Conservation (phyloP, 2,797 vertebrate species). For the Astyanax mexicanus region DNA sequence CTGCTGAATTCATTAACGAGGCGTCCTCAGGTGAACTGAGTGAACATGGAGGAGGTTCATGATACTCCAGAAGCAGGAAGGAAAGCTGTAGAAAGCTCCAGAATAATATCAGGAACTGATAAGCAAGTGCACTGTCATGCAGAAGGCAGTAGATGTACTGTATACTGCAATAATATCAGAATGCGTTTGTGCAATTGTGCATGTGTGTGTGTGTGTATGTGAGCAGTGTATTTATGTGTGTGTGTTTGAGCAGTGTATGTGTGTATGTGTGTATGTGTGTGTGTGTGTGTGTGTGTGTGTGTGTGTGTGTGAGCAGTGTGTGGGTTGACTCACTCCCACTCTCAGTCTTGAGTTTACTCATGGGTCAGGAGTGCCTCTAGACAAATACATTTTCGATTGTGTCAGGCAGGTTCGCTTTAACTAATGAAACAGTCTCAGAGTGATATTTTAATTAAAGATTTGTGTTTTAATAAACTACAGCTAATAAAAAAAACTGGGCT, state of each 20-base stretch:
- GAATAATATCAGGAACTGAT: too few relatives aligned
- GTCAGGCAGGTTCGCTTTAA: not conserved
- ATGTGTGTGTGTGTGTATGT: constrained; percentile 1
- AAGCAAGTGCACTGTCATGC: not conserved
- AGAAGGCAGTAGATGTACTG: not conserved
- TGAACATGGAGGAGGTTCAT: too few relatives aligned
- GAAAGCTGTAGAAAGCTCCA: too few relatives aligned
- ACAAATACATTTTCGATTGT: not conserved
- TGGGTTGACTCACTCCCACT: not conserved
- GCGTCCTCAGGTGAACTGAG: too few relatives aligned
- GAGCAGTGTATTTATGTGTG: too few relatives aligned
- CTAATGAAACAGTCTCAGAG: not conserved
- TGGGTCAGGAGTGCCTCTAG: not conserved
- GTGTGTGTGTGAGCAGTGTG: too few relatives aligned
- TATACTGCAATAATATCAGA: not conserved
- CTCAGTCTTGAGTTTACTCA: not conserved
- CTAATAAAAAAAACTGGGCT: not conserved
- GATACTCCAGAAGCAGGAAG: too few relatives aligned
- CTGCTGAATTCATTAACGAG: too few relatives aligned
- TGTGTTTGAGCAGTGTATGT: too few relatives aligned
- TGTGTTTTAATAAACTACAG: not conserved
- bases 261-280: too few relatives aligned
- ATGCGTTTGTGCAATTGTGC: constrained; percentile 21
- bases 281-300: too few relatives aligned
- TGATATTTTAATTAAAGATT: not conserved